These are phyloP conservation scores for Merluccius polli DNA, from an alignment of 2,797 vertebrate genomes.

Conservation along the genomic window DNA sequence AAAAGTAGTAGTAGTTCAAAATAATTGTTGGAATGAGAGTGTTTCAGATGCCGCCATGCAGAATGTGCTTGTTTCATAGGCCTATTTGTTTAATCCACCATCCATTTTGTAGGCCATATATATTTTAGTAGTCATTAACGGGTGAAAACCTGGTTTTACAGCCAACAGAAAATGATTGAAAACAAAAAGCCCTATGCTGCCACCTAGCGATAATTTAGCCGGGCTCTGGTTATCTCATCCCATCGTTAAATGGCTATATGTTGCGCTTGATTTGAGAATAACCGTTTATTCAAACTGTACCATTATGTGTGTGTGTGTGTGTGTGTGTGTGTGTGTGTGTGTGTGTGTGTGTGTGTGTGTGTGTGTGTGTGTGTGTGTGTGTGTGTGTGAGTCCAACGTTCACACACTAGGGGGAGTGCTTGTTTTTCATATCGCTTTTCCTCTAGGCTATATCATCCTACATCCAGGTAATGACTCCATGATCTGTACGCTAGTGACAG, in stretches of 20 bases:
- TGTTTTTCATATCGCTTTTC: constrained; percentile 29
- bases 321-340: not conserved
- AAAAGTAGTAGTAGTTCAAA: no score
- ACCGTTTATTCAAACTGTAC: no score
- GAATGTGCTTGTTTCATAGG: not conserved
- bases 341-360: constrained; percentile 8
- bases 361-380: constrained; percentile 1
- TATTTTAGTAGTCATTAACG: not conserved
- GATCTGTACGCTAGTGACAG: constrained; percentile 37
- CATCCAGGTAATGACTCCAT: constrained; percentile 32
- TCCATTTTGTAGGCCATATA: not conserved
- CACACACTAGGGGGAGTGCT: constrained; percentile 52
- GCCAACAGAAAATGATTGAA: not conserved
- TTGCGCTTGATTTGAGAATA: no score
- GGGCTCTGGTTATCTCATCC: not conserved
- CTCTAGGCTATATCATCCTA: constrained; percentile 13
- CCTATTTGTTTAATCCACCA: not conserved
- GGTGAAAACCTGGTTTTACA: not conserved
- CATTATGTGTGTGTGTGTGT: not conserved
- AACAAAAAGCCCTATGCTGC: not conserved
- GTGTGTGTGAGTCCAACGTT: constrained; percentile 1
- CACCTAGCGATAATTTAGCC: not conserved
- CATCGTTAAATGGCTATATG: no score
- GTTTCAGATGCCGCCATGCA: not conserved
- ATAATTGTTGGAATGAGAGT: not conserved